A percentile compares a stretch with the other conserved stretches of the same genome.
Evolutionary conservation across 2,113 vertebrate species (phyloP).

Genomic region (Melanerpes formicivorus): DNA sequence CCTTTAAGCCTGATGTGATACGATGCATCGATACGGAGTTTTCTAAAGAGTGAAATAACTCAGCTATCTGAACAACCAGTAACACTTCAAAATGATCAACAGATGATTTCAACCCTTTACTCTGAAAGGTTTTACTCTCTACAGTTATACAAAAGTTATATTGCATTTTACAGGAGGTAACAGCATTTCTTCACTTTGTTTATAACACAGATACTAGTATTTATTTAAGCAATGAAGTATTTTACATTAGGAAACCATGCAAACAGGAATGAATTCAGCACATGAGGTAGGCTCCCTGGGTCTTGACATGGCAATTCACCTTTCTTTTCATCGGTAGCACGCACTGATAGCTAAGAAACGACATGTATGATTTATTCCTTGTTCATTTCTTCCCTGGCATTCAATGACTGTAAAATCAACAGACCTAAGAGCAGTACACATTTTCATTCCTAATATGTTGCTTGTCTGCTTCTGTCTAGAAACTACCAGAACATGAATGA

Average conservation of each 20-base stretch:
- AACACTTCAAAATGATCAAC: background rate
- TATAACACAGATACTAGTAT: background rate
- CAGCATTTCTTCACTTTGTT: background rate
- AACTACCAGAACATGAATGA: background rate
- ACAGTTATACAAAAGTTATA: background rate
- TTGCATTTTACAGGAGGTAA: background rate
- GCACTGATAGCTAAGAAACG: background rate
- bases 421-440: background rate
- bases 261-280: background rate
- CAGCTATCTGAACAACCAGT: background rate
- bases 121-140: background rate
- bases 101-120: constrained; percentile 12
- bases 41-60: background rate
- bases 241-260: background rate
- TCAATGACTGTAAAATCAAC: background rate
- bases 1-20: background rate
- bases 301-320: background rate
- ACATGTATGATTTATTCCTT: background rate
- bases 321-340: background rate
- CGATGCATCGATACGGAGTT: background rate
- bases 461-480: background rate
- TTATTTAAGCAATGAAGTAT: background rate
- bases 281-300: background rate
- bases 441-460: background rate
- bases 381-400: background rate